A percentile compares a stretch with the other conserved stretches of the same genome.
Evolutionary conservation across 1,140 invertebrate species (phyloP).

Genomic region (Hetaerina americana): DNA sequence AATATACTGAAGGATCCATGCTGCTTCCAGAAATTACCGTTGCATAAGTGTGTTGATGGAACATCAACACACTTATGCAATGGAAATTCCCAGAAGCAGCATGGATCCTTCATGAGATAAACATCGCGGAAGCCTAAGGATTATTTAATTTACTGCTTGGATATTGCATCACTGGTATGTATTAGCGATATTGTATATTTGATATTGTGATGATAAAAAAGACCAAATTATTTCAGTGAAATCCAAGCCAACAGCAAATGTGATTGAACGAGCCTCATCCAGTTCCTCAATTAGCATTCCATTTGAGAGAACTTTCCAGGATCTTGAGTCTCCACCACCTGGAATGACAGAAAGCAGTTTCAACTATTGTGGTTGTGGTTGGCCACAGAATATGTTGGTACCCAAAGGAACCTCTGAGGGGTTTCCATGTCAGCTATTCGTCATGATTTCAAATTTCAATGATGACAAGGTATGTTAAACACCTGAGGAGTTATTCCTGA

Average conservation of each 20-base stretch:
- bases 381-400: conserved; percentile 73
- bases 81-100: too few relatives aligned
- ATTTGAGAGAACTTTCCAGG: conserved; percentile 46
- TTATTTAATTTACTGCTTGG: too few relatives aligned
- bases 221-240: background rate
- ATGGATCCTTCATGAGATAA: too few relatives aligned
- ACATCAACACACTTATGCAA: too few relatives aligned
- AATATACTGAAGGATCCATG: too few relatives aligned
- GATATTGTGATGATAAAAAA: too few relatives aligned
- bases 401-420: conserved; percentile 58
- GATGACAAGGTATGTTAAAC: conserved; percentile 40
- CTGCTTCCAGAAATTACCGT: too few relatives aligned
- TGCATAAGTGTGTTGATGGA: too few relatives aligned
- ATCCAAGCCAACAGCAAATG: conserved; percentile 34
- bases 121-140: too few relatives aligned
- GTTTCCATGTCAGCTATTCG: conserved; percentile 55
- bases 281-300: conserved; percentile 49
- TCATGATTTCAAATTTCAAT: conserved; percentile 64
- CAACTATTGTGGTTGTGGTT: conserved; percentile 75
- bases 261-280: conserved; percentile 35
- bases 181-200: too few relatives aligned
- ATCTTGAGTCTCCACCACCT: conserved; percentile 30
- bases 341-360: conserved; percentile 32
- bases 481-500: too few relatives aligned
- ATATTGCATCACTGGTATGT: too few relatives aligned